Evolutionary conservation across 2,888 invertebrate species (phyloP).

Genomic region (Microctonus aethiopoides): DNA sequence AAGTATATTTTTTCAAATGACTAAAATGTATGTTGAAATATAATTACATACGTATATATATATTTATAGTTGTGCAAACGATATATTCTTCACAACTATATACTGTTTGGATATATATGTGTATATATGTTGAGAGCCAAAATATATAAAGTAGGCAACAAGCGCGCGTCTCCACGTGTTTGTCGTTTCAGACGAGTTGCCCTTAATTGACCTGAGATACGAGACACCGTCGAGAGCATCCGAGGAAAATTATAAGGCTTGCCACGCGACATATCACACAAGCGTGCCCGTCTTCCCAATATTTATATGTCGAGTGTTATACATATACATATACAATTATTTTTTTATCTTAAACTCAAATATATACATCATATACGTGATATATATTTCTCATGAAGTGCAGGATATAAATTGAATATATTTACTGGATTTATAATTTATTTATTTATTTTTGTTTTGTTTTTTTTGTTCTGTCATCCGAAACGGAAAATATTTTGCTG

Average conservation of each 20-base stretch:
- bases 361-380: too few relatives aligned
- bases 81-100: neutral
- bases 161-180: constrained; percentile 58
- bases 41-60: too few relatives aligned
- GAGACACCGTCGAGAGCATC: constrained; percentile 50
- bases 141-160: constrained; percentile 22
- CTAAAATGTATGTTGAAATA: too few relatives aligned
- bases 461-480: neutral
- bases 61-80: too few relatives aligned
- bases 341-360: too few relatives aligned
- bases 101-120: neutral
- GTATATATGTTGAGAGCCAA: neutral
- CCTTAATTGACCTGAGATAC: constrained; percentile 67
- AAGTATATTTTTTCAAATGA: too few relatives aligned
- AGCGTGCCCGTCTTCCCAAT: neutral
- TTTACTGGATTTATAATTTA: too few relatives aligned
- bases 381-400: neutral
- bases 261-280: constrained; percentile 29
- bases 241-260: constrained; percentile 44
- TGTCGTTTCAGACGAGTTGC: constrained; percentile 66
- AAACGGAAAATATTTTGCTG: neutral
- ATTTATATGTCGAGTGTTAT: neutral
- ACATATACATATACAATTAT: too few relatives aligned
- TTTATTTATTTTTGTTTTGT: neutral
- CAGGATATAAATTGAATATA: too few relatives aligned